These are phyloP conservation scores for Xenopus tropicalis DNA, from an alignment of 2,113 vertebrate genomes.

Conservation along the genomic window DNA sequence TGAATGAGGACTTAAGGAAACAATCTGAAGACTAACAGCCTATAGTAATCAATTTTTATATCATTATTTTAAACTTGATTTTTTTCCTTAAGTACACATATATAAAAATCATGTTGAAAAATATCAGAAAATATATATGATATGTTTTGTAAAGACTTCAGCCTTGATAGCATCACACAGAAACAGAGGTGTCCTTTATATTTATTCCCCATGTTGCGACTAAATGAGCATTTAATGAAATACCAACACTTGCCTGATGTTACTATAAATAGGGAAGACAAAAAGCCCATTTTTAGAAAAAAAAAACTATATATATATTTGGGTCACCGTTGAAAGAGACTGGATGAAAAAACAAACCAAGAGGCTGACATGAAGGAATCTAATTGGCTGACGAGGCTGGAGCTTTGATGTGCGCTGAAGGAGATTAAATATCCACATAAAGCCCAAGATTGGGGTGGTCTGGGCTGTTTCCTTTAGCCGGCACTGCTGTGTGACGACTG, in stretches of 20 bases:
- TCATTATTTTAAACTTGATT: too few species aligned
- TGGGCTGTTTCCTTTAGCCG: constrained; percentile 42
- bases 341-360: constrained; percentile 24
- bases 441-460: constrained; percentile 47
- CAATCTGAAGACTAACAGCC: too few species aligned
- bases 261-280: constrained; percentile 19
- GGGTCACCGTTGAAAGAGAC: not conserved
- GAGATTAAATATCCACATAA: constrained; percentile 53
- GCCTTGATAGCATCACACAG: too few species aligned
- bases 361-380: constrained; percentile 26
- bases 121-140: too few species aligned
- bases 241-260: constrained; percentile 11
- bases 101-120: too few species aligned
- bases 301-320: constrained; percentile 22
- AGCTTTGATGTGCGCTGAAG: constrained; percentile 47
- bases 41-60: too few species aligned
- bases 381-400: constrained; percentile 21
- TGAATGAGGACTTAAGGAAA: too few species aligned
- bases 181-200: too few species aligned
- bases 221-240: constrained; percentile 12
- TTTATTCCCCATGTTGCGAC: not conserved
- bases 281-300: constrained; percentile 2
- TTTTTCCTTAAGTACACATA: too few species aligned
- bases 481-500: constrained; percentile 28
- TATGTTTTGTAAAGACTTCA: too few species aligned